Base-by-base conservation (phyloP, 2,797 vertebrate species). In the Syngnathus acus region DNA sequence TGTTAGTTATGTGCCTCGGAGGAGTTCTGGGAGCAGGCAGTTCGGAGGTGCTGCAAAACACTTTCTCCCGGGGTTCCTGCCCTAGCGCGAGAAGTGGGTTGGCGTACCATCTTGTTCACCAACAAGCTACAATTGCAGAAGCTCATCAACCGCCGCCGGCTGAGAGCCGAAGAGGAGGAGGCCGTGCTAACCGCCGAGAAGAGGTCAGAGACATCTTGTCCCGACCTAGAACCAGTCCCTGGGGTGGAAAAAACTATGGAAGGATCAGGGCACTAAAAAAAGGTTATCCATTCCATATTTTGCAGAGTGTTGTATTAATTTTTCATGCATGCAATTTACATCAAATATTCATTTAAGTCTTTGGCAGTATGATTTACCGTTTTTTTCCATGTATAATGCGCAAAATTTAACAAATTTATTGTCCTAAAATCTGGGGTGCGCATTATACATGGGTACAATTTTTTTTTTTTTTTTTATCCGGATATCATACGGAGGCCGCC, bases 81-180 rank as follows among this genome's bases (percentile, higher is more conserved):
- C 66, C 77, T 94, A 73, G 92, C 92, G 0, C 6, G 65, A 38
- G 90, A 92, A 38, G 48, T 89, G 9, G 92, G 92, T 72, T 97
- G 94, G 94, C 92, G 87, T 57, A 70, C 66, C 39, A 65, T 94
- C 66, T 95, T 93, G 83, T 94, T 94, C 78, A 91, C 91, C 76
- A 90, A 83, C 79, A 92, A 90, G 75, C 78, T 93, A 40, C 93
- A 93, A 75, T 90, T 94, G 21, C 93, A 93, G 89, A 90, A 87
- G 78, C 78, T 90, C 66, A 89, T 94, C 68, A 84, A 78, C 57
- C 91, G 86, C 69, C 89, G 84, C 68, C 88, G 80, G 48, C 76
- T 85, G 47, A 82, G 51, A 65, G 9, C 54, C 0, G 45, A 72
- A 54, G 69, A 66, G 21, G 58, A 57, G 19, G 45, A 50, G 26